A percentile compares a stretch with the other conserved stretches of the same genome.
Evolutionary conservation across 2,113 vertebrate species (phyloP).

Genomic region (Oenanthe melanoleuca): DNA sequence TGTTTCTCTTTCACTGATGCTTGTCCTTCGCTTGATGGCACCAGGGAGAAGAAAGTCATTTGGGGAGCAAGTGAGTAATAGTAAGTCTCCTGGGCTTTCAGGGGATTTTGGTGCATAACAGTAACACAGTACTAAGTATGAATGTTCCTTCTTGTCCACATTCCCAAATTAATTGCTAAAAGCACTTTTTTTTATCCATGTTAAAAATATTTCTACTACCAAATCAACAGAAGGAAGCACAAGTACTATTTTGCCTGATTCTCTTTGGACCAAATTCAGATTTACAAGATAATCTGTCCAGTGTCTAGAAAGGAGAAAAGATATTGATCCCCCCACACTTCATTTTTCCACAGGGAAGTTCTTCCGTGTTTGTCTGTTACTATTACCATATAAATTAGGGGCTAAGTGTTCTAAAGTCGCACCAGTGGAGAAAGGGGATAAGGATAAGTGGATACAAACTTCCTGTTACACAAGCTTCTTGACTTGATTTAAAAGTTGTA

Average conservation of each 20-base stretch:
- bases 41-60: background rate
- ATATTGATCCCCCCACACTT: background rate
- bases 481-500: constrained; percentile 21
- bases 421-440: background rate
- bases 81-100: background rate
- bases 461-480: constrained; percentile 18
- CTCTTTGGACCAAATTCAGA: background rate
- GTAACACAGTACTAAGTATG: background rate
- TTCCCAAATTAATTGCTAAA: background rate
- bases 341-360: background rate
- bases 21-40: background rate
- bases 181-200: background rate
- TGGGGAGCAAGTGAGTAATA: background rate
- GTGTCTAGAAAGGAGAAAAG: background rate
- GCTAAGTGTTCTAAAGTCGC: constrained; percentile 15
- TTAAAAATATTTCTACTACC: background rate
- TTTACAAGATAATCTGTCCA: background rate
- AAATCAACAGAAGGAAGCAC: background rate
- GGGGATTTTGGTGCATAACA: background rate
- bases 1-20: background rate
- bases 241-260: background rate
- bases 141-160: background rate
- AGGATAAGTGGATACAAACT: constrained; percentile 43
- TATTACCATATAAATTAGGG: background rate
- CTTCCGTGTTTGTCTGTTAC: background rate